phyloP scores from a whole-genome alignment of 1,140 invertebrate genomes.

The Berghia stephanieae region DNA sequence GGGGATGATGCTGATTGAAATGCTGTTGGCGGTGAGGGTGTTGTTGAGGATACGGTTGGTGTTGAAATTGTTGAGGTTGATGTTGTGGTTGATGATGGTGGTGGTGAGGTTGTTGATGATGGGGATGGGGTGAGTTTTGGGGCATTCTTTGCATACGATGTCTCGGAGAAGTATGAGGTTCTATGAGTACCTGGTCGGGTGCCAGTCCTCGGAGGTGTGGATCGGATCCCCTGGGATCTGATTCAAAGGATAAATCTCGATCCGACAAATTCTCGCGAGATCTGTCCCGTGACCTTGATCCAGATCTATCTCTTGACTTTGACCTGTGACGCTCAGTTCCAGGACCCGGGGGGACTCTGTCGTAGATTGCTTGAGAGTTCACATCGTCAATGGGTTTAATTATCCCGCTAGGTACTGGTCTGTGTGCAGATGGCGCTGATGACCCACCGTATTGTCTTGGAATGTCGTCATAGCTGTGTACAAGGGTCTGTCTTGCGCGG shows the following conservation, averaged over 20 bases:
- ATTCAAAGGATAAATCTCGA: no score
- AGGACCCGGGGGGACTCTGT: conserved; percentile 17
- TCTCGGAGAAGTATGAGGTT: no score
- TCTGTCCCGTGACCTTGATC: conserved; percentile 31
- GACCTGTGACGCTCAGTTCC: no score
- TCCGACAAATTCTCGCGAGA: conserved; percentile 33
- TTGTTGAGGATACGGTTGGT: neutral
- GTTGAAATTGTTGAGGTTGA: neutral
- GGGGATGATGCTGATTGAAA: neutral
- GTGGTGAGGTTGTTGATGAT: no score
- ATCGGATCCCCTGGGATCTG: no score
- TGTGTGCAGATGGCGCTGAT: conserved; percentile 13
- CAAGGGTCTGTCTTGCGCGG: conserved; percentile 47
- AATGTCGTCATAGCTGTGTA: conserved; percentile 62
- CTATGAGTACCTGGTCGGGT: no score
- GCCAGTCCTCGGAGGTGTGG: no score
- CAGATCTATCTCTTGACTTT: conserved; percentile 20
- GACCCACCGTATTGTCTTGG: conserved; percentile 41
- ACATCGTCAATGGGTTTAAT: conserved; percentile 61
- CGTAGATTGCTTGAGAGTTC: neutral
- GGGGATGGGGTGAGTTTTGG: no score
- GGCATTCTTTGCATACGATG: no score
- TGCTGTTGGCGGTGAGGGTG: neutral
- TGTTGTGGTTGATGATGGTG: no score
- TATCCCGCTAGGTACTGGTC: conserved; percentile 66